Evolutionary conservation across 2,888 invertebrate genomes (phyloP).

Genomic region (Orchestes rusci): DNA sequence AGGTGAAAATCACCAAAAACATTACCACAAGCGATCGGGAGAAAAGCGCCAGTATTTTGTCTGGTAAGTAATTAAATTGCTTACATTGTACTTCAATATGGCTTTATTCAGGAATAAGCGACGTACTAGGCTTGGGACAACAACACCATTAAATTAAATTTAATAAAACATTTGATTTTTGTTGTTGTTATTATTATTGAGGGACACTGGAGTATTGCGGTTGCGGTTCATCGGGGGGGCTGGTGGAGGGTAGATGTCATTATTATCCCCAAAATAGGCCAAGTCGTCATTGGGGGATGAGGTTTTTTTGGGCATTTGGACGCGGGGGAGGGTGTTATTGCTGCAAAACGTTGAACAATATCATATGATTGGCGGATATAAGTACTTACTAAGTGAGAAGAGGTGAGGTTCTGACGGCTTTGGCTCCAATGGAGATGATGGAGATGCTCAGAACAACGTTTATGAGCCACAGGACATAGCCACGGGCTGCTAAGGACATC

Average conservation of each 20-base stretch:
- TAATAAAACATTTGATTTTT: too few relatives aligned
- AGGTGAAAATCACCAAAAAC: constrained; percentile 37
- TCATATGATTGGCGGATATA: neutral
- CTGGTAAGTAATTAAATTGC: too few relatives aligned
- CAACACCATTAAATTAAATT: too few relatives aligned
- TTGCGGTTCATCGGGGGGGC: neutral
- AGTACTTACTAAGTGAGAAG: constrained; percentile 9
- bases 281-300: constrained; percentile 4
- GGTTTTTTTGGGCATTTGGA: constrained; percentile 9
- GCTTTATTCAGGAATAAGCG: too few relatives aligned
- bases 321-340: constrained; percentile 17
- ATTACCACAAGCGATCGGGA: constrained; percentile 35
- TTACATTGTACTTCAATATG: too few relatives aligned
- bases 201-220: constrained; percentile 8
- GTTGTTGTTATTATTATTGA: constrained; percentile 10
- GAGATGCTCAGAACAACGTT: constrained; percentile 37
- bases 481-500: constrained; percentile 41
- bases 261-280: constrained; percentile 7
- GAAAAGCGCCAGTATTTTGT: constrained; percentile 32
- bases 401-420: constrained; percentile 16
- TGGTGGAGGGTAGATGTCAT: constrained; percentile 2
- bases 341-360: constrained; percentile 1
- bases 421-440: constrained; percentile 19
- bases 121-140: too few relatives aligned
- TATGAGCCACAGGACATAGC: constrained; percentile 43